A percentile compares a stretch with the other conserved stretches of the same genome.
Conservation (phyloP, 2,888 invertebrate species). For the Zaprionus lineosus region DNA sequence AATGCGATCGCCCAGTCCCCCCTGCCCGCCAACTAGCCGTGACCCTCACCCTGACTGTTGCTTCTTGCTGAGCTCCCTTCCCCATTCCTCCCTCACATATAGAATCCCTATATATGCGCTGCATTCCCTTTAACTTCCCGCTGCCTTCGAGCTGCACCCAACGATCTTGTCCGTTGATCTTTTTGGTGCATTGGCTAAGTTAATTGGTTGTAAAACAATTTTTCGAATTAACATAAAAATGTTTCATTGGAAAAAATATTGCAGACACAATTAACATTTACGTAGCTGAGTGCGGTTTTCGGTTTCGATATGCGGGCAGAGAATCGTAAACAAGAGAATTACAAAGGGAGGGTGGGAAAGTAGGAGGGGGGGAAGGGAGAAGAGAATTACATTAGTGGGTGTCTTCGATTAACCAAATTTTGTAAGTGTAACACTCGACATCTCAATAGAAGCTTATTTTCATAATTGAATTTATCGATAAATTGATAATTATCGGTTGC, state of each 20-base stretch:
- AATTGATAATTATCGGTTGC: no score
- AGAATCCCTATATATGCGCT: no score
- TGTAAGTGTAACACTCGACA: no score
- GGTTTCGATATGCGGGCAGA: conserved; percentile 39
- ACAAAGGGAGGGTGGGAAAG: background rate
- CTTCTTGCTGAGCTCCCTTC: no score
- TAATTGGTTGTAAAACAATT: conserved; percentile 80
- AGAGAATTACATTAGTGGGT: no score
- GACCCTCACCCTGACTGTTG: conserved; percentile 27
- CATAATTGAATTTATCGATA: no score
- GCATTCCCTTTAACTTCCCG: conserved; percentile 18
- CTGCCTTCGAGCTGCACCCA: conserved; percentile 6
- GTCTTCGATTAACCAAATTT: no score
- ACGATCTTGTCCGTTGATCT: conserved; percentile 79
- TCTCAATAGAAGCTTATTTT: no score
- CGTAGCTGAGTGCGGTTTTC: conserved; percentile 17
- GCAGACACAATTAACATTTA: conserved; percentile 60
- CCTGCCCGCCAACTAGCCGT: conserved; percentile 18
- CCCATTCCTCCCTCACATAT: conserved; percentile 19
- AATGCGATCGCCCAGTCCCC: conserved; percentile 48
- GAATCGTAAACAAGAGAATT: background rate
- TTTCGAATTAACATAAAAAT: conserved; percentile 78
- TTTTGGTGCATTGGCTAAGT: conserved; percentile 79
- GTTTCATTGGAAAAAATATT: conserved; percentile 75
- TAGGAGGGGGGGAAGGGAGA: background rate